Percentiles rank a stretch among this genome's conserved stretches.
Conservation (phyloP, 1,140 invertebrate species). For the Helicoverpa armigera region DNA sequence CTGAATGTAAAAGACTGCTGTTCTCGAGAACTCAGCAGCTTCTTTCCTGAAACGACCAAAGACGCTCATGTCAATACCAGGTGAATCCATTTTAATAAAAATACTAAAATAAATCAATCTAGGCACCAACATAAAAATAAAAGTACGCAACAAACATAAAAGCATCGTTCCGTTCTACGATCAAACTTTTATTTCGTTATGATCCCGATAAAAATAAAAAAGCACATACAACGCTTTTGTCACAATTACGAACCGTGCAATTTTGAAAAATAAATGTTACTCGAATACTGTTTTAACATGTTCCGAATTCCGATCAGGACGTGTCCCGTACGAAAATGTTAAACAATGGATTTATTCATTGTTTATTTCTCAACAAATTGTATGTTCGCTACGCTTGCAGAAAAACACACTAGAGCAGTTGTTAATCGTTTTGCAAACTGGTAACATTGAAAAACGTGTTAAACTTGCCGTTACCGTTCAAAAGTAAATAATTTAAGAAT, state of each 20-base stretch:
- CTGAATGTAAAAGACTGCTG: too few relatives aligned
- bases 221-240: constrained; percentile 18
- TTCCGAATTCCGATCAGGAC: constrained; percentile 7
- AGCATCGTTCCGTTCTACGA: background rate
- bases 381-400: background rate
- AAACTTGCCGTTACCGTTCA: too few relatives aligned
- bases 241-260: constrained; percentile 9
- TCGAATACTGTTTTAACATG: constrained; percentile 3
- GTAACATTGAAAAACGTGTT: too few relatives aligned
- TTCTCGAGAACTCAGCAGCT: too few relatives aligned
- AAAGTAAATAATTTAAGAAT: too few relatives aligned
- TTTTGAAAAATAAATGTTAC: constrained; percentile 26
- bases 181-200: background rate
- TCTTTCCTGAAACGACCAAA: too few relatives aligned
- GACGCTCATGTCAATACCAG: too few relatives aligned
- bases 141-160: background rate
- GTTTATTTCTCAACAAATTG: background rate
- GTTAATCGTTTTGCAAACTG: background rate
- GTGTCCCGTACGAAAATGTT: background rate
- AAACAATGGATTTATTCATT: constrained; percentile 22
- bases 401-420: background rate
- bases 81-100: too few relatives aligned
- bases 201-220: constrained; percentile 18
- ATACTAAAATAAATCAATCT: too few relatives aligned
- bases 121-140: background rate